Base-by-base conservation (phyloP, 1,140 invertebrate genomes). In the Pseudomyrmex concolor region DNA sequence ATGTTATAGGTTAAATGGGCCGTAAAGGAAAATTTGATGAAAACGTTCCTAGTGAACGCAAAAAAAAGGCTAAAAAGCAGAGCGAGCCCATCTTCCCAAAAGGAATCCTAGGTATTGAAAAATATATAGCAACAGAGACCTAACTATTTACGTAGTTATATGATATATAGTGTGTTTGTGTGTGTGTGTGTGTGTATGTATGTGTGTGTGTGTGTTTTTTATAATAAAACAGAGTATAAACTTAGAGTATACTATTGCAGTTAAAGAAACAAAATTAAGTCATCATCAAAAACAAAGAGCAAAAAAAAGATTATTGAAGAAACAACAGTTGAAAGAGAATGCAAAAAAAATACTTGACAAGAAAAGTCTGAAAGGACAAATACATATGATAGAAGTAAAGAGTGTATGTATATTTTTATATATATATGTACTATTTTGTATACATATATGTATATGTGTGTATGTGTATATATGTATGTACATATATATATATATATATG, bases 31-130 rank as follows among this genome's bases (percentile, higher is more conserved):
- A 97, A 89, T 98, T 97, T 91, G 95, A 95, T 54, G 96, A 96
- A 84, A 95, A 77, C 2, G 93, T 94, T n/a, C 97, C 97, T 89
- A 97, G 96, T 92, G 98, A 97, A 8, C 97, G 96, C 45, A 98
- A 97, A 1, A 95, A 96, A 83, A 99, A 98, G 94, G 95, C 97
- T 0, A 97, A 96, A 85, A 98, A 98, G 92, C 98, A 98, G 90
- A 95, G 96, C 72, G 95, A 97, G 86, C 98, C 98, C 9, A 94
- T 94, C 63, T 97, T 98, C 91, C 95, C 95, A 84, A 95, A 95
- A 87, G 94, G 94, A 89, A 90, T 96, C 57, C 85, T 92, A 92
- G 94, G 95, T 95, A 94, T 86, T 34, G 34, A 34, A 34, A 34
- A 34, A 34, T 34, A 34, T 5, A 34, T 34, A 34, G 34, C 34